These are phyloP conservation scores for Colostygia pectinataria DNA, from an alignment of 2,888 invertebrate species.

Conservation along the genomic window DNA sequence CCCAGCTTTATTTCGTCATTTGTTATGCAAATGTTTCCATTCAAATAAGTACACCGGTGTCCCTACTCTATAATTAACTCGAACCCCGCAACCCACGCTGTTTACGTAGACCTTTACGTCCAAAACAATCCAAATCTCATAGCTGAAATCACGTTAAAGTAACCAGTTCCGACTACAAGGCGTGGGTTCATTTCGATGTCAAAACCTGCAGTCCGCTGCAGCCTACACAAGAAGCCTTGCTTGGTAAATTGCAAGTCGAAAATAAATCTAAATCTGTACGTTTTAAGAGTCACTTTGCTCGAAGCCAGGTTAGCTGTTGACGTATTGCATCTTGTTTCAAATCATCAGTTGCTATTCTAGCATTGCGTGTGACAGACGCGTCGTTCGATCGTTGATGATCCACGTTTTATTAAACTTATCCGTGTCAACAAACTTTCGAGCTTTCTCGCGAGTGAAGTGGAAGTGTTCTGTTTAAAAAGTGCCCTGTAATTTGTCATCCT, in stretches of 20 bases:
- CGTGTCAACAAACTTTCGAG: slow-evolving; percentile 54
- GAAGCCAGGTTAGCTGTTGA: slow-evolving; percentile 42
- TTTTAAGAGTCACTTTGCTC: slow-evolving; percentile 48
- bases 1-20: slow-evolving; percentile 2
- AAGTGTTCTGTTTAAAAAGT: slow-evolving; percentile 41
- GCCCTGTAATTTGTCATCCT: slow-evolving; percentile 53
- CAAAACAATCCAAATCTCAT: no score
- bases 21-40: slow-evolving; percentile 13
- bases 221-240: slow-evolving; percentile 28
- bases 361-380: slow-evolving; percentile 48
- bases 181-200: slow-evolving; percentile 43
- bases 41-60: neutral
- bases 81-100: neutral
- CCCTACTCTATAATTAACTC: neutral
- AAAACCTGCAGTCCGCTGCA: slow-evolving; percentile 26
- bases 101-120: neutral
- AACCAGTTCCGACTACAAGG: slow-evolving; percentile 20
- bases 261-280: slow-evolving; percentile 25
- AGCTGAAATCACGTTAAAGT: no score
- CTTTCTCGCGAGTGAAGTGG: slow-evolving; percentile 45
- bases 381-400: slow-evolving; percentile 9
- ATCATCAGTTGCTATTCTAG: slow-evolving; percentile 60
- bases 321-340: slow-evolving; percentile 49
- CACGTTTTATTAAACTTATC: slow-evolving; percentile 41
- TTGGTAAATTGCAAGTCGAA: slow-evolving; percentile 10